Conservation (phyloP, 2,797 vertebrate genomes). For the Coregonus suidteri region DNA sequence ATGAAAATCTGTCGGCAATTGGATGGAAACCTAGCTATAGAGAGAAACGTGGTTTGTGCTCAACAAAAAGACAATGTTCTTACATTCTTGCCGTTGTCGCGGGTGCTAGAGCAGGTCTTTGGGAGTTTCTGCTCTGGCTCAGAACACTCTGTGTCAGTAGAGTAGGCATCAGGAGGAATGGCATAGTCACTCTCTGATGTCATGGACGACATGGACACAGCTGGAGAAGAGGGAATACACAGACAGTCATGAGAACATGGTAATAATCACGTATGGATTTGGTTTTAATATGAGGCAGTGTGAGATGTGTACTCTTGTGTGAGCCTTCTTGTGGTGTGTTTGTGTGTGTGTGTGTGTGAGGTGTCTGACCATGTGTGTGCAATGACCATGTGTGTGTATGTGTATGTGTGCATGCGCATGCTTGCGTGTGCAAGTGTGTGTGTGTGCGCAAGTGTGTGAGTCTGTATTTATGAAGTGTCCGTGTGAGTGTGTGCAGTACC, state of each 20-base stretch:
- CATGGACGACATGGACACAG: slow-evolving; percentile 92
- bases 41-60: too few species aligned
- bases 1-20: too few species aligned
- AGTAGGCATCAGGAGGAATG: slow-evolving; percentile 96
- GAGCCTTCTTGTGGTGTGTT: background rate
- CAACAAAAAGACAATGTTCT: slow-evolving; percentile 40
- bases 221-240: slow-evolving; percentile 62
- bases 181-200: slow-evolving; percentile 96
- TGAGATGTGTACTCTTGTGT: background rate
- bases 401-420: background rate
- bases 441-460: slow-evolving; percentile 2
- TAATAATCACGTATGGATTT: background rate
- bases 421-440: background rate
- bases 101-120: slow-evolving; percentile 86
- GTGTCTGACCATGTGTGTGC: background rate
- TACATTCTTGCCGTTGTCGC: slow-evolving; percentile 89
- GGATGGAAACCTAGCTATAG: background rate
- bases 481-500: slow-evolving; percentile 67
- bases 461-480: background rate
- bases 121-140: slow-evolving; percentile 94
- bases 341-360: background rate
- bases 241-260: background rate
- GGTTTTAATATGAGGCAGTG: background rate
- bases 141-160: slow-evolving; percentile 88
- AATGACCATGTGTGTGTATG: background rate